Percentiles rank a stretch among this genome's conserved stretches.
Evolutionary conservation across 2,888 invertebrate genomes (phyloP).

Genomic region (Prosopocoilus inquinatus): DNA sequence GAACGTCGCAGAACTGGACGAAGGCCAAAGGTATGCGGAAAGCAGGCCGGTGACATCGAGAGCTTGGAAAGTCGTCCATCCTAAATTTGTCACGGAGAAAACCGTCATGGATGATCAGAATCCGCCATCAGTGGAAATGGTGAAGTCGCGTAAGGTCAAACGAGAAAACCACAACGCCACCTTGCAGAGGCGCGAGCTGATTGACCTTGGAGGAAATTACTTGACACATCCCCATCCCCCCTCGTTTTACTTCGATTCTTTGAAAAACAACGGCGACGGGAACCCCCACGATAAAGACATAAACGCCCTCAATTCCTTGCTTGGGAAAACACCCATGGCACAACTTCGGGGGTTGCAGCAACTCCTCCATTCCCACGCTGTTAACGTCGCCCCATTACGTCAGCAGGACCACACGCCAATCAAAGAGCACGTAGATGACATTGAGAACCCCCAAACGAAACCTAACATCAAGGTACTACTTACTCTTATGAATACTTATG

Average conservation of each 20-base stretch:
- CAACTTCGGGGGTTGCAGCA: constrained; percentile 56
- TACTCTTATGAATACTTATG: too few relatives aligned
- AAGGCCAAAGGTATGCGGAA: too few relatives aligned
- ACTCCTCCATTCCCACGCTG: constrained; percentile 37
- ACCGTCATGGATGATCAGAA: too few relatives aligned
- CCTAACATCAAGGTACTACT: constrained; percentile 28
- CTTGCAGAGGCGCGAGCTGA: too few relatives aligned
- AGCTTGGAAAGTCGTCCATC: constrained; percentile 19
- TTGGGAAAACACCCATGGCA: constrained; percentile 53
- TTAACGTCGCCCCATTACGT: constrained; percentile 7
- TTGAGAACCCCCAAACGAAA: constrained; percentile 46
- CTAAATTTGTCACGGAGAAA: constrained; percentile 24
- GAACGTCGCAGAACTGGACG: neutral
- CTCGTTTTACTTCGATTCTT: too few relatives aligned
- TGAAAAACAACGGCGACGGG: too few relatives aligned
- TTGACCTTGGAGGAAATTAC: too few relatives aligned
- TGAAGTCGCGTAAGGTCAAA: too few relatives aligned
- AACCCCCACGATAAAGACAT: constrained; percentile 34
- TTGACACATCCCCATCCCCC: too few relatives aligned
- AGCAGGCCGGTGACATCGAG: too few relatives aligned
- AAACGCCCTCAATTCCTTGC: constrained; percentile 50
- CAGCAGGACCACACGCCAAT: constrained; percentile 47
- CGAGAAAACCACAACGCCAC: too few relatives aligned
- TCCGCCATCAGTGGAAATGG: too few relatives aligned
- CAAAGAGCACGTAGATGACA: constrained; percentile 51